Evolutionary conservation across 2,113 vertebrate species (phyloP), one percentile per base, ranked within the genome.

Genomic region (Eptatretus burgeri): DNA sequence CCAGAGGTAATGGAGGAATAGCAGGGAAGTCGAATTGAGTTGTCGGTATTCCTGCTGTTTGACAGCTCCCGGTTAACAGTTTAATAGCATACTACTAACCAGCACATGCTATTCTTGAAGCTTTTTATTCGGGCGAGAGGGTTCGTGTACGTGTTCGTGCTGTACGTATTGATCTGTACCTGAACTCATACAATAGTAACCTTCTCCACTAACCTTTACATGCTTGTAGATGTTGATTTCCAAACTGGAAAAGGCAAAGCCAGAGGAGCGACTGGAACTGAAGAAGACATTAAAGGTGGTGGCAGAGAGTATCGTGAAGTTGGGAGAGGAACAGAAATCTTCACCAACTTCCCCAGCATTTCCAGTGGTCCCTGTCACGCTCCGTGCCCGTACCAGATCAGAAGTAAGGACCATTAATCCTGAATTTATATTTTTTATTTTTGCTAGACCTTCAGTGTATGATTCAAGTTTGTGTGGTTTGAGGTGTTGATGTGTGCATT

Each of bases 161-260:
- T 41, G 27, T 7, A 41, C 27, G 7, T 41, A 41, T 41, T 41
- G 27, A 41, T 41, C 27, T 41, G 27, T n/a, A 41, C 27, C 27
- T 41, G 27, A 41, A 41, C 3, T 41, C 27, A 7, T 41, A 41
- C 27, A 41, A 41, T 41, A 41, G 27, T 41, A 41, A 7, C 27
- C 27, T 41, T 7, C 27, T 5, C 27, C 27, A 41, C 27, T 41
- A 41, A 41, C 27, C 27, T 41, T 7, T 41, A 3, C 27, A 41
- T 41, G 27, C 27, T 41, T 41, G 2, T 70, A 96, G 89, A 82
- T 94, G 72, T 74, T 96, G 69, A 93, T 98, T 72, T 83, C 82
- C 70, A 96, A 83, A 75, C 70, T 98, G 66, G 91, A 96, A 70
- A 95, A 88, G 73, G 95, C 91, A 70, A 94, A 87, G 78, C 51